phyloP scores from a whole-genome alignment of 2,888 invertebrate species.

The Gastracanthus pulcherrimus region DNA sequence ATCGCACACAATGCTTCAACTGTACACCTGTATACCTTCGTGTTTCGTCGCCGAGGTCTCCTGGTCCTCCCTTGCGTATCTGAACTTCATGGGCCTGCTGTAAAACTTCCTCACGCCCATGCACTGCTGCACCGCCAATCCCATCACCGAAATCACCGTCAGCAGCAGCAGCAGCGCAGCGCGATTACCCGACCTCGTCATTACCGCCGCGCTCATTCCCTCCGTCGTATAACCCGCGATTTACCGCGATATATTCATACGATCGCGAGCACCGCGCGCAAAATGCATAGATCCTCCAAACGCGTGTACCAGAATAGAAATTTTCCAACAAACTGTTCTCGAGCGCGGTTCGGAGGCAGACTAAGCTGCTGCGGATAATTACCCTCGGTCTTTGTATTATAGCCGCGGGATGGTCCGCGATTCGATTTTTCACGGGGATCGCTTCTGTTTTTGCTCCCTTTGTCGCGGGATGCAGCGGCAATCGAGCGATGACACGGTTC shows the following conservation, averaged over 20 bases:
- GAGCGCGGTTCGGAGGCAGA: background rate
- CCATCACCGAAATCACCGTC: background rate
- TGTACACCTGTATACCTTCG: conserved; percentile 47
- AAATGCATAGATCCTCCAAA: too few relatives aligned
- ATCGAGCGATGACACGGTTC: conserved; percentile 11
- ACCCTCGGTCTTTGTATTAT: conserved; percentile 4
- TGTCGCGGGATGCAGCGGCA: background rate
- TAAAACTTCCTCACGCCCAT: conserved; percentile 59
- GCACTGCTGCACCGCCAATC: background rate
- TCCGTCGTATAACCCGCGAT: background rate
- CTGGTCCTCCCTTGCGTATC: conserved; percentile 65
- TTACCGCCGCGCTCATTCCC: background rate
- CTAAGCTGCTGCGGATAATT: background rate
- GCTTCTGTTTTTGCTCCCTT: background rate
- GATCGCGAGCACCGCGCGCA: too few relatives aligned
- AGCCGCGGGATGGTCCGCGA: background rate
- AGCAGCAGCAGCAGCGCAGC: background rate
- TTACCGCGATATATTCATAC: too few relatives aligned
- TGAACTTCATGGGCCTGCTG: conserved; percentile 63
- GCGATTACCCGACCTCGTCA: background rate
- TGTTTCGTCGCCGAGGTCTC: conserved; percentile 64
- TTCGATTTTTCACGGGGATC: background rate
- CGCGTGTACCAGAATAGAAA: too few relatives aligned
- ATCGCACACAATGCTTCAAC: background rate
- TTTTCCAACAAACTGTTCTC: too few relatives aligned